Base-by-base conservation (phyloP, 1,140 invertebrate species). In the Eumeta japonica region DNA sequence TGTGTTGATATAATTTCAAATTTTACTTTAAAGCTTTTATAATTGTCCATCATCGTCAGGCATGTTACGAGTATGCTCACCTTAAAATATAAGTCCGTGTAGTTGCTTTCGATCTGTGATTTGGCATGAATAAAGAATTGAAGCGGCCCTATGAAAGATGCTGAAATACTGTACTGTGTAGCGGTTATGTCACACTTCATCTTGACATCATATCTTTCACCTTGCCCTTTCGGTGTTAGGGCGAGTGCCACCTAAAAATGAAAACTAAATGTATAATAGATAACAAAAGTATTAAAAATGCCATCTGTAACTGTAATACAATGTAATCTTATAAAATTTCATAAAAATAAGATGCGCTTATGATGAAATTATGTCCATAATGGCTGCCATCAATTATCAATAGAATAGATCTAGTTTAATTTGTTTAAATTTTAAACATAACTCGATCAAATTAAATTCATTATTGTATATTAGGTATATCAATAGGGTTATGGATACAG, bases 91-190 rank as follows among this genome's bases (percentile, higher is more conserved):
- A 77, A 51, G 37, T 77, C 74, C 5, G 58, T 78, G 32, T 79
- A 62, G 28, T 76, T 76, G 41, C 64, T 61, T 16, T 82, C 48
- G 13, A 76, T 59, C 35, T 76, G 63, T 2, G 79, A 64, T 34
- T 76, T 80, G 10, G 80, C 79, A 14, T 77, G 64, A 1, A 86
- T 45, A 1, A 61, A 62, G 1, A 81, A 53, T 12, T 61, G 41
- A 10, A 66, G 37, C 0, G 56, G 37, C 0, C 72, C 65, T 0
- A 54, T 39, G 1, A 75, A 27, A 14, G 65, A 55, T 0, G 72
- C 62, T 0, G 62, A 52, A 2, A 73, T 0, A 1, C 27, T 37
- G 41, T 63, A 70, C 12, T 50, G 37, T 0, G 62, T 59, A 3
- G 43, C 13, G 0, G 43, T 45, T 0, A 33, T 30, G 3, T 59